phyloP scores from a whole-genome alignment of 2,797 vertebrate genomes.

The Molossus molossus region DNA sequence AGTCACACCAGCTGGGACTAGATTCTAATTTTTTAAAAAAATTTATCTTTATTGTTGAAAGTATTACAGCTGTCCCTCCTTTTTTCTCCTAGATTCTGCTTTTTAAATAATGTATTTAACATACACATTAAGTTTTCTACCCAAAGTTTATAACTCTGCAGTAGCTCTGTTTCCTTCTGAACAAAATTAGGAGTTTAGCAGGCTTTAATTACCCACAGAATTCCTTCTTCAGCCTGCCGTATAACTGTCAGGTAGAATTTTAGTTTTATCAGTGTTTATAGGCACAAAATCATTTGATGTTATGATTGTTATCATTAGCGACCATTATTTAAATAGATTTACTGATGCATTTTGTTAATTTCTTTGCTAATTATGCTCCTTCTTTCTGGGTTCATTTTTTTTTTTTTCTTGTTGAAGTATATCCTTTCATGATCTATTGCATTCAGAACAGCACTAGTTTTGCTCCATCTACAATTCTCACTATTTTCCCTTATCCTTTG shows the following conservation, averaged over 20 bases:
- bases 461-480: neutral
- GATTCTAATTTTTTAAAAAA: too few relatives aligned
- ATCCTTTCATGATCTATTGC: slow-evolving; percentile 50
- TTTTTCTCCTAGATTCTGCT: neutral
- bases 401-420: slow-evolving; percentile 10
- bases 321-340: neutral
- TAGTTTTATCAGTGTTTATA: slow-evolving; percentile 37
- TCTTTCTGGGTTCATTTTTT: slow-evolving; percentile 3
- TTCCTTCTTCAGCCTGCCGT: slow-evolving; percentile 35
- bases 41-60: too few relatives aligned
- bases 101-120: slow-evolving; percentile 37
- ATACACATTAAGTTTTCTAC: neutral
- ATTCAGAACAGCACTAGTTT: neutral
- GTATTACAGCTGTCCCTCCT: too few relatives aligned
- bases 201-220: neutral
- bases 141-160: neutral
- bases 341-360: neutral
- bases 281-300: neutral
- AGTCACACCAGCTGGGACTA: too few relatives aligned
- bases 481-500: neutral
- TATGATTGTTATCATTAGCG: neutral
- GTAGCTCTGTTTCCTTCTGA: slow-evolving; percentile 44
- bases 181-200: slow-evolving; percentile 21
- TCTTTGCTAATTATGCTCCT: neutral
- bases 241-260: slow-evolving; percentile 28